Evolutionary conservation across 1,140 invertebrate genomes (phyloP).

Genomic region (Trichoplusia ni): DNA sequence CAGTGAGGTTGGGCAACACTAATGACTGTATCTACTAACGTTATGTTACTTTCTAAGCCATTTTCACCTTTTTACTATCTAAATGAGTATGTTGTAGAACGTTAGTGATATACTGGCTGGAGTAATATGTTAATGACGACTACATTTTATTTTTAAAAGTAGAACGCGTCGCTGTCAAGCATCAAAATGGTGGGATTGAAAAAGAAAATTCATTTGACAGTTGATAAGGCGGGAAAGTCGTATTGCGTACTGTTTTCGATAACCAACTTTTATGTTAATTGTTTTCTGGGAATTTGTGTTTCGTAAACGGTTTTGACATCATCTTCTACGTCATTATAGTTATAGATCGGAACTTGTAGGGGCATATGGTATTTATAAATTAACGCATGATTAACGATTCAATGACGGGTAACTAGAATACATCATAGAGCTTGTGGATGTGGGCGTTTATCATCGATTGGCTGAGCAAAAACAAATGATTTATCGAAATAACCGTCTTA

Average conservation of each 20-base stretch:
- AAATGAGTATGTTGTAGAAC: conserved; percentile 21
- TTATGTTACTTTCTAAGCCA: conserved; percentile 29
- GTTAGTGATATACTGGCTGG: conserved; percentile 21
- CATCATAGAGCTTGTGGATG: neutral
- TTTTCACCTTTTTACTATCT: conserved; percentile 29
- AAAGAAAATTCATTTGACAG: conserved; percentile 14
- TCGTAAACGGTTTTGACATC: neutral
- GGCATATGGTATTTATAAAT: conserved; percentile 29
- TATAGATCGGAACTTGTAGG: conserved; percentile 21
- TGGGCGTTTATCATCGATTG: conserved; percentile 5
- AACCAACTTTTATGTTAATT: neutral
- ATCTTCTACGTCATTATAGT: too few relatives aligned
- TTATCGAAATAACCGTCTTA: too few relatives aligned
- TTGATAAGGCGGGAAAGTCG: neutral
- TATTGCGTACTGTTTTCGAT: neutral
- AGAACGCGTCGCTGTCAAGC: conserved; percentile 5
- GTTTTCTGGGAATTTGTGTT: neutral
- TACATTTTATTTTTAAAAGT: conserved; percentile 23
- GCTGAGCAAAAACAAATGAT: conserved; percentile 19
- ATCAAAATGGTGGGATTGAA: conserved; percentile 2
- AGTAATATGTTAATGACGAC: conserved; percentile 19
- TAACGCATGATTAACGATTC: conserved; percentile 11
- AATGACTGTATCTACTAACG: conserved; percentile 12
- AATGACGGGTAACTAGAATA: conserved; percentile 11
- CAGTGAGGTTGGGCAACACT: conserved; percentile 19